phyloP scores from a whole-genome alignment of 2,113 vertebrate species.

The Rhinoptilus africanus region DNA sequence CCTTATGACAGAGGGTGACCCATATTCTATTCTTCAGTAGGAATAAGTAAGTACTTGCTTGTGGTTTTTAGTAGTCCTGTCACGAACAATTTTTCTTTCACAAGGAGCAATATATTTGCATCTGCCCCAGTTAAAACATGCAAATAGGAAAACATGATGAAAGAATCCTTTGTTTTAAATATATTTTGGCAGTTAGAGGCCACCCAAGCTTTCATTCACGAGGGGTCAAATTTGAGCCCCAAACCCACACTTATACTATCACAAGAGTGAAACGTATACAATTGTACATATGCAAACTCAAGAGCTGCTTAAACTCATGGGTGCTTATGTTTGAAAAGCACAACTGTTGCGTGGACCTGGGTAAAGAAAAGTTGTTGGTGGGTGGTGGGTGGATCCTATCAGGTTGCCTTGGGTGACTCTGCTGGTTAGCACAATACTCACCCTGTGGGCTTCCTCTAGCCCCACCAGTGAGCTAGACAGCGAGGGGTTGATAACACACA shows the following conservation, averaged over 20 bases:
- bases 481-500: not conserved
- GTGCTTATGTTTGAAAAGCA: not conserved
- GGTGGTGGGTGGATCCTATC: not conserved
- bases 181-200: not conserved
- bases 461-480: not conserved
- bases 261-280: not conserved
- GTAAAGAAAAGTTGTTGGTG: not conserved
- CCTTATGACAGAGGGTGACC: not conserved
- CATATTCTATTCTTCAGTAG: not conserved
- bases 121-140: not conserved
- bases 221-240: not conserved
- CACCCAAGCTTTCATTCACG: not conserved
- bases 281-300: not conserved
- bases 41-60: conserved; percentile 1
- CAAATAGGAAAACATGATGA: not conserved
- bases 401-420: not conserved
- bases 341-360: not conserved
- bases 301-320: not conserved
- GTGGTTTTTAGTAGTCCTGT: not conserved
- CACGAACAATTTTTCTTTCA: not conserved
- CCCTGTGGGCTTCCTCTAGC: not conserved
- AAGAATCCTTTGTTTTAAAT: not conserved
- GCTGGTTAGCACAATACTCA: not conserved
- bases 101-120: not conserved
- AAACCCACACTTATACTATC: not conserved